Evolutionary conservation across 2,113 vertebrate species (phyloP).

Genomic region (Pleuronectes platessa): DNA sequence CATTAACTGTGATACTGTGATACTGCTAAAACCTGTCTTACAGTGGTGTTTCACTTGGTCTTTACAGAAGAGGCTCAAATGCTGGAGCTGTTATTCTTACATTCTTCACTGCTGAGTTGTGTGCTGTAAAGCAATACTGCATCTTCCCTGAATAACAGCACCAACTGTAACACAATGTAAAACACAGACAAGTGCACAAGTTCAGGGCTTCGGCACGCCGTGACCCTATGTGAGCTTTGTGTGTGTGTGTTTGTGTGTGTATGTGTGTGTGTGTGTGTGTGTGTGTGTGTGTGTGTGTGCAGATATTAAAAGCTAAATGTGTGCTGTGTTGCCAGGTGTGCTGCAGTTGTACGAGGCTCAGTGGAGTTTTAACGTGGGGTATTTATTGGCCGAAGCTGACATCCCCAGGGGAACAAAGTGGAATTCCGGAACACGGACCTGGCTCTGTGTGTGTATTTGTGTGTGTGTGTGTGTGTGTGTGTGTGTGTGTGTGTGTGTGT

Average conservation of each 20-base stretch:
- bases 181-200: constrained; percentile 18
- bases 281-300: constrained; percentile 14
- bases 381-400: constrained; percentile 72
- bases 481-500: not conserved
- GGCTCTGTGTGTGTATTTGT: not conserved
- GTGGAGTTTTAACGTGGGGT: constrained; percentile 66
- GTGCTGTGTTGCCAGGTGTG: constrained; percentile 77
- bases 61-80: not conserved
- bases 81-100: not conserved
- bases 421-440: constrained; percentile 63
- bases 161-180: constrained; percentile 22
- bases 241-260: constrained; percentile 27
- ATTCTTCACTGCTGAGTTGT: not conserved
- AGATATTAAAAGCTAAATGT: constrained; percentile 60
- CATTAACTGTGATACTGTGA: not conserved
- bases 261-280: constrained; percentile 15
- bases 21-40: no score
- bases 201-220: constrained; percentile 19
- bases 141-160: not conserved
- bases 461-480: not conserved
- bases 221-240: constrained; percentile 4
- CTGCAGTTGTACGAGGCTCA: constrained; percentile 67
- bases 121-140: not conserved
- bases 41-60: no score
- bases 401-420: constrained; percentile 74